Conservation (phyloP, 2,888 invertebrate species). For the Belgica antarctica region DNA sequence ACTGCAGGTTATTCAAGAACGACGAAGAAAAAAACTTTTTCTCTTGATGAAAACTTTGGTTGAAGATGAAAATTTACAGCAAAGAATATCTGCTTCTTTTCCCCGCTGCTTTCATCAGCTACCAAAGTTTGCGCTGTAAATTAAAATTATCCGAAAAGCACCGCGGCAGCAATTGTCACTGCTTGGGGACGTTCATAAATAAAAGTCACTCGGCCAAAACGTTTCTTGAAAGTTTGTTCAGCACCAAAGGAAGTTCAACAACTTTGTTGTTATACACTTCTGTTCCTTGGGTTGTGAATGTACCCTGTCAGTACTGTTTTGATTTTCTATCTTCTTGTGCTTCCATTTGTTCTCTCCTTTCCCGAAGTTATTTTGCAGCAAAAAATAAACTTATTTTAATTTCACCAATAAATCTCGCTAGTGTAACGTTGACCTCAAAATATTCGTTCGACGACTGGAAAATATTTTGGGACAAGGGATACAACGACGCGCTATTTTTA, state of each 20-base stretch:
- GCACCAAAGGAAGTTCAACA: too few species aligned
- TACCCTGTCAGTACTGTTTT: background rate
- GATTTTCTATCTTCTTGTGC: background rate
- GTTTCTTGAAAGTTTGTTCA: too few species aligned
- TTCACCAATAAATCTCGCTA: background rate
- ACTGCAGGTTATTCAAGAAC: background rate
- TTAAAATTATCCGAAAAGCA: background rate
- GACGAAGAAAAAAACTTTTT: background rate
- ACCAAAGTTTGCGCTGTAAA: background rate
- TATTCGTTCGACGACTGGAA: background rate
- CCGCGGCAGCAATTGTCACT: background rate
- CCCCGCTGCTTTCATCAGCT: background rate
- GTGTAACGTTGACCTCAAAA: slow-evolving; percentile 8
- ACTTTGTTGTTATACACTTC: too few species aligned
- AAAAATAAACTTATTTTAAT: slow-evolving; percentile 4
- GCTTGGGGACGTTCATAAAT: too few species aligned
- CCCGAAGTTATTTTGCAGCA: too few species aligned
- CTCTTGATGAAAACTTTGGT: background rate
- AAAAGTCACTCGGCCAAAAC: too few species aligned
- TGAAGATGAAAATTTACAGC: background rate
- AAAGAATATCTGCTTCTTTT: background rate
- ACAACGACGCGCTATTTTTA: background rate
- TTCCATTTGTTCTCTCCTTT: background rate
- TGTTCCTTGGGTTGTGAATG: too few species aligned
- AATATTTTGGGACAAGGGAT: background rate